Evolutionary conservation across 2,113 vertebrate genomes (phyloP), one percentile per base, ranked within the genome.

Genomic region (Oostethus manadensis): DNA sequence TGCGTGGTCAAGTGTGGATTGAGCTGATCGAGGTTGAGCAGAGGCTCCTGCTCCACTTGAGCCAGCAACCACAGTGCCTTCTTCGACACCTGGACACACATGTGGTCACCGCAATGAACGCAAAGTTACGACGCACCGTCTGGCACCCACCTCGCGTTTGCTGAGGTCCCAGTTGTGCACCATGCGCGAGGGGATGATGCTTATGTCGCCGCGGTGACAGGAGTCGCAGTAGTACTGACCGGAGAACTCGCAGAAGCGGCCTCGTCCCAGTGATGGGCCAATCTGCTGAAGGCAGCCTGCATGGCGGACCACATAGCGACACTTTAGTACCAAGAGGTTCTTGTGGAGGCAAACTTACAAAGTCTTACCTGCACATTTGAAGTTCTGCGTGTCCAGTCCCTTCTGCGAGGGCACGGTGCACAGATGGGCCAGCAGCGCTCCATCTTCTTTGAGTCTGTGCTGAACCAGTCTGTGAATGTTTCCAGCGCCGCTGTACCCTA

Each of bases 161-260:
- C 62, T 65, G 22, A 98, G 89, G 51, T 99, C 96, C 97, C 97
- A 99, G 89, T 98, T 99, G 87, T 99, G 95, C 77, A 99, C 89
- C 87, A 99, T 86, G 66, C 94, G 93, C 0, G 97, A 94, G 0
- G 97, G 97, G 67, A 99, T 95, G 78, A 97, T 80, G 0, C 70
- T 87, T 54, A 81, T 82, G 50, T 96, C 89, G 0, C 94, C 93
- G 6, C 62, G 87, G 81, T 99, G 95, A 88, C 97, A 99, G 77
- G 83, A 82, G 57, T 95, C 92, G 0, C 97, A 99, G 76, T 94
- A 97, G 81, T 95, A 93, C 62, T 87, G 92, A 9, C 93, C 92
- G 0, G 96, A 94, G 85, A 93, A 98, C 75, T 93, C 87, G 14
- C 96, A 99, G 42, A 97, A 82, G 76, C 91, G 90, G 68, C 93